Percentiles rank a stretch among this genome's conserved stretches.
phyloP scores from a whole-genome alignment of 2,797 vertebrate genomes.

The Mormyrus hasselquistii region DNA sequence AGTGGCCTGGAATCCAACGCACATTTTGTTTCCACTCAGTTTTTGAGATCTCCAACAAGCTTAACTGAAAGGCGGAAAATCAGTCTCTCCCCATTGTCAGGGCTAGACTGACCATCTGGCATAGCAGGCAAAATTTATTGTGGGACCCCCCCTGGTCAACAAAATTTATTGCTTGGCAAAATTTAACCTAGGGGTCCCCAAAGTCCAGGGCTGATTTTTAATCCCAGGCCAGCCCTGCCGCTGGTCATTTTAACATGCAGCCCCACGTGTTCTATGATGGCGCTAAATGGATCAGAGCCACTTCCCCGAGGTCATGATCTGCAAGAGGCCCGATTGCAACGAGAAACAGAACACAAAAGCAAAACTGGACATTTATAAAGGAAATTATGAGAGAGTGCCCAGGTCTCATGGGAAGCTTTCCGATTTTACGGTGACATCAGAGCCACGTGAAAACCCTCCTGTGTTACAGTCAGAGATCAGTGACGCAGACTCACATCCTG shows the following conservation, averaged over 20 bases:
- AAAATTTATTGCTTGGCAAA: neutral
- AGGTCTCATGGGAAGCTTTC: neutral
- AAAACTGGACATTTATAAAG: neutral
- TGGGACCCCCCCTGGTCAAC: neutral
- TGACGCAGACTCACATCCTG: neutral
- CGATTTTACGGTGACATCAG: neutral
- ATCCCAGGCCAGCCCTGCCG: neutral
- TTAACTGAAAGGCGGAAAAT: neutral
- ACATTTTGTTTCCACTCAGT: neutral
- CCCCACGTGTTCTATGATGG: neutral
- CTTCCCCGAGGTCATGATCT: neutral
- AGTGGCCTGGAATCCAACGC: conserved; percentile 21
- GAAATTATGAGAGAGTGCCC: neutral
- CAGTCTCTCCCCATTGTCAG: neutral
- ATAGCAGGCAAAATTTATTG: neutral
- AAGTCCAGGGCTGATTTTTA: neutral
- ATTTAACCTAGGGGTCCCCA: neutral
- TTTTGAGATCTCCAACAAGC: conserved; percentile 4
- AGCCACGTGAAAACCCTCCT: neutral
- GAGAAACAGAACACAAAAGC: neutral
- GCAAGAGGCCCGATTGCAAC: neutral
- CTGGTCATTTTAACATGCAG: neutral
- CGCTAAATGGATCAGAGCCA: neutral
- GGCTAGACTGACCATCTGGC: neutral
- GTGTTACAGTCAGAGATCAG: neutral